phyloP scores from a whole-genome alignment of 2,797 vertebrate species.

The Gymnoscopelus microlampas region DNA sequence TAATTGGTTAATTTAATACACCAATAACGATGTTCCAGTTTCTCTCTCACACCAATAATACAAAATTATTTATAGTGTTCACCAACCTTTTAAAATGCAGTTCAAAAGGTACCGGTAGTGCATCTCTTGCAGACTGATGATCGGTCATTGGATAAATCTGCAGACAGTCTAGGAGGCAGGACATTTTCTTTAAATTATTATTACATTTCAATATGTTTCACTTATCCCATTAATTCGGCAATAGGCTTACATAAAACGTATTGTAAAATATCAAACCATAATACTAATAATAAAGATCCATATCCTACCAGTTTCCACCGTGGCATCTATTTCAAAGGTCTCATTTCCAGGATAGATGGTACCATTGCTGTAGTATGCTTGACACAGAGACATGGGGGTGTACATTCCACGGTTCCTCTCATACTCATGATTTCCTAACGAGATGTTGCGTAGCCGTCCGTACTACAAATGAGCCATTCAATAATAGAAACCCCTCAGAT shows the following conservation, averaged over 20 bases:
- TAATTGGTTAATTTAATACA: too few relatives aligned
- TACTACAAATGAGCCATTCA: slow-evolving; percentile 77
- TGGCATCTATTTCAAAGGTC: slow-evolving; percentile 91
- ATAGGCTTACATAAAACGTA: too few relatives aligned
- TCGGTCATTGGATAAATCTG: slow-evolving; percentile 78
- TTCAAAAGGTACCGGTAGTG: slow-evolving; percentile 76
- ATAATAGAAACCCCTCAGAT: not conserved
- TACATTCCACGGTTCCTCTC: slow-evolving; percentile 77
- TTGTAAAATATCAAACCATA: too few relatives aligned
- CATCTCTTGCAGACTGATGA: slow-evolving; percentile 24
- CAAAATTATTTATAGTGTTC: not conserved
- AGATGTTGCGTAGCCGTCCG: slow-evolving; percentile 84
- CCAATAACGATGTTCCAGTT: too few relatives aligned
- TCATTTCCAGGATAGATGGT: slow-evolving; percentile 89
- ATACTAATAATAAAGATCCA: too few relatives aligned
- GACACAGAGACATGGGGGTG: slow-evolving; percentile 86
- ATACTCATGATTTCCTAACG: slow-evolving; percentile 92
- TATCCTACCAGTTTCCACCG: slow-evolving; percentile 85
- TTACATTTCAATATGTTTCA: too few relatives aligned
- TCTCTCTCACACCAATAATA: not conserved
- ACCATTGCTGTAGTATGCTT: slow-evolving; percentile 88
- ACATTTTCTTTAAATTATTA: not conserved
- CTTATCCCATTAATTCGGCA: too few relatives aligned
- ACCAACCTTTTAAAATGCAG: slow-evolving; percentile 93
- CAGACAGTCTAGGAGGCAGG: slow-evolving; percentile 82